Conservation (phyloP, 2,888 invertebrate genomes). For the Aethes cnicana region DNA sequence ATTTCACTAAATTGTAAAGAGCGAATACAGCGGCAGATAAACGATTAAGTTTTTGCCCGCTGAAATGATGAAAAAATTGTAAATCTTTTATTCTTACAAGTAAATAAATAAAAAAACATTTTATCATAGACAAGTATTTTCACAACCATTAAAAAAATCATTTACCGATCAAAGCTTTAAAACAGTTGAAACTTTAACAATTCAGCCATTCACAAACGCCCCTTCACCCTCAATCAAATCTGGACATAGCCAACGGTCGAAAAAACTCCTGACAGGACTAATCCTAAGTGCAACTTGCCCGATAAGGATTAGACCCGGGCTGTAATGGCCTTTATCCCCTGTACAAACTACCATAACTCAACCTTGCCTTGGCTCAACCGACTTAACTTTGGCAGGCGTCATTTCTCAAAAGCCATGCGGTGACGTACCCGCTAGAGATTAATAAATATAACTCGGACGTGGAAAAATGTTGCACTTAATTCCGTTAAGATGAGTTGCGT, state of each 20-base stretch:
- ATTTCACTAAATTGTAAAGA: too few species aligned
- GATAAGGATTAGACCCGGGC: slow-evolving; percentile 77
- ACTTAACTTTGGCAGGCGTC: slow-evolving; percentile 82
- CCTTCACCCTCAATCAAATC: slow-evolving; percentile 72
- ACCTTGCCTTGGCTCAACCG: slow-evolving; percentile 77
- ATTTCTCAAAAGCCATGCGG: slow-evolving; percentile 81
- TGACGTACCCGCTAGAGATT: slow-evolving; percentile 72
- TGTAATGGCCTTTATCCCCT: slow-evolving; percentile 80
- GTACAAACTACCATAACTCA: slow-evolving; percentile 81
- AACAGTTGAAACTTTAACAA: not conserved
- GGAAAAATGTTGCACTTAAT: slow-evolving; percentile 79
- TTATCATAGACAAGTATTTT: too few species aligned
- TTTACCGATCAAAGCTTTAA: not conserved
- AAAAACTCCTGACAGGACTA: slow-evolving; percentile 80
- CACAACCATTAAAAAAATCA: too few species aligned
- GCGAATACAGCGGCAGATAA: too few species aligned
- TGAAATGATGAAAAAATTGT: too few species aligned
- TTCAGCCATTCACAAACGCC: slow-evolving; percentile 5
- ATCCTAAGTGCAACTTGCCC: slow-evolving; percentile 81
- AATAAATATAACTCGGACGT: slow-evolving; percentile 78
- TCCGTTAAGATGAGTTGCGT: slow-evolving; percentile 71
- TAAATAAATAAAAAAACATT: too few species aligned
- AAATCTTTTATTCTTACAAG: too few species aligned
- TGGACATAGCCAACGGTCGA: slow-evolving; percentile 71
- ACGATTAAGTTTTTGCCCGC: too few species aligned